A percentile compares a stretch with the other conserved stretches of the same genome.
These are phyloP conservation scores for Hippoglossus stenolepis DNA, from an alignment of 2,113 vertebrate species.

Conservation along the genomic window DNA sequence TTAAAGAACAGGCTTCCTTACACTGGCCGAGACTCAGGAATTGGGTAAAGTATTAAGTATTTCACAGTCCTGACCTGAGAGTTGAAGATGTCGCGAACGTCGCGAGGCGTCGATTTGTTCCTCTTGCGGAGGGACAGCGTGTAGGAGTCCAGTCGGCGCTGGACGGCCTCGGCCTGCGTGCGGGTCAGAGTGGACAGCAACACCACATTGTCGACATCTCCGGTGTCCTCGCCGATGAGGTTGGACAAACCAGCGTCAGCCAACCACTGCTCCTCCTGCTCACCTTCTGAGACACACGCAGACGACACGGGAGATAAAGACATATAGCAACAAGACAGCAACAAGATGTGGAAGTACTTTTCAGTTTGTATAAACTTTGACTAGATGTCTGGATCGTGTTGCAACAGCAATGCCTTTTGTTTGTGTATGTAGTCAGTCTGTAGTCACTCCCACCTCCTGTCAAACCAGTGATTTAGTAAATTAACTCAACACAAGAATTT, in stretches of 20 bases:
- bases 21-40: not conserved
- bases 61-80: constrained; percentile 70
- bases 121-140: constrained; percentile 84
- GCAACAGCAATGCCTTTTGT: not conserved
- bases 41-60: not conserved
- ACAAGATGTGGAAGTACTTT: not conserved
- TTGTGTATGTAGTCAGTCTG: not conserved
- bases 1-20: not conserved
- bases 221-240: constrained; percentile 82
- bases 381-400: not conserved
- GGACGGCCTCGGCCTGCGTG: constrained; percentile 88
- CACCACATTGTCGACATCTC: constrained; percentile 81
- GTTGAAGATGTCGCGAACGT: constrained; percentile 88
- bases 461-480: not conserved
- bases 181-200: constrained; percentile 90
- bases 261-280: constrained; percentile 90
- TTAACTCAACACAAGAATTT: not conserved
- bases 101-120: constrained; percentile 84
- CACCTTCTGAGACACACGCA: constrained; percentile 81
- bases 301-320: not conserved
- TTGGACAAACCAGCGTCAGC: constrained; percentile 87
- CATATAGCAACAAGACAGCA: not conserved
- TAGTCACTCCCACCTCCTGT: not conserved
- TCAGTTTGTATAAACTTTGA: not conserved
- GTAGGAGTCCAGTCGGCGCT: constrained; percentile 87